These are phyloP conservation scores for Gallinago solitaria DNA, from an alignment of 2,797 vertebrate genomes.

Conservation along the genomic window DNA sequence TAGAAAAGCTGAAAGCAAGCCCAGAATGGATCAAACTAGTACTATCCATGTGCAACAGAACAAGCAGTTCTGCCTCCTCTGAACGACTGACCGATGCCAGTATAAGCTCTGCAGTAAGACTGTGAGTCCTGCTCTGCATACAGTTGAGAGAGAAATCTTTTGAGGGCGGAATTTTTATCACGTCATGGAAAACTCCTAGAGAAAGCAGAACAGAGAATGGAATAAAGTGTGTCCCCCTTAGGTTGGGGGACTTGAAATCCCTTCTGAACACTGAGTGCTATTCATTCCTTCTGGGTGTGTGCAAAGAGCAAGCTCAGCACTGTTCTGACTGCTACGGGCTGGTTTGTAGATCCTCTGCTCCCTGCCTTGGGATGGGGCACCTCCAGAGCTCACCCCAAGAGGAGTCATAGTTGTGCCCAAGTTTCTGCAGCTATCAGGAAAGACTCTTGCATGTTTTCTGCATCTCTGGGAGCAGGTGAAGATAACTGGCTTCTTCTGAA, in stretches of 20 bases:
- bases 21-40: neutral
- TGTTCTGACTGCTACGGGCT: neutral
- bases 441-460: neutral
- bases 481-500: neutral
- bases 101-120: neutral
- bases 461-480: neutral
- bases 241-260: neutral
- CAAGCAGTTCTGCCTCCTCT: neutral
- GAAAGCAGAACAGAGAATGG: neutral
- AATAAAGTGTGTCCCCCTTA: neutral
- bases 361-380: neutral
- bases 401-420: neutral
- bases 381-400: neutral
- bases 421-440: neutral
- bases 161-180: neutral
- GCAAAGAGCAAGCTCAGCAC: neutral
- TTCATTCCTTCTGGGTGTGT: neutral
- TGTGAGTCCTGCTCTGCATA: neutral
- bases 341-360: neutral
- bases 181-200: neutral
- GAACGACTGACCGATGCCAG: neutral
- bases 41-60: neutral
- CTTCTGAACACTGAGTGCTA: neutral
- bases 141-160: neutral
- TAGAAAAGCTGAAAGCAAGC: neutral